These are phyloP conservation scores for Chironex yamaguchii DNA, from an alignment of 30 jellyfish, hydroid and myxozoan species.

Conservation along the genomic window DNA sequence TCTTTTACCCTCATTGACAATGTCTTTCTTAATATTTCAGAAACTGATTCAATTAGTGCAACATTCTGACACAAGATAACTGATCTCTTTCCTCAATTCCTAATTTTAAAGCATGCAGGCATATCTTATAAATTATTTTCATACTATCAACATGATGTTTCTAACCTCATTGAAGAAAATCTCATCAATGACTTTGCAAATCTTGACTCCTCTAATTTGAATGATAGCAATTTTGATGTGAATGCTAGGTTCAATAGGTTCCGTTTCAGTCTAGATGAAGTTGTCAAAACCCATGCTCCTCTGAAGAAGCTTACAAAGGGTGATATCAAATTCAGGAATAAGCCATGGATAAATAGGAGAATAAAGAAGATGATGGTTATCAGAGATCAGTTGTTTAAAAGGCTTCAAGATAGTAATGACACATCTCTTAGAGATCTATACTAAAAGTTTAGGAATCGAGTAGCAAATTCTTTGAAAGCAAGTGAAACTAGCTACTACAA, in stretches of 20 bases:
- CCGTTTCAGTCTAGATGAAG: slow-evolving; percentile 25
- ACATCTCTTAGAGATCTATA: slow-evolving; percentile 8
- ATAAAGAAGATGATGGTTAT: slow-evolving; percentile 47
- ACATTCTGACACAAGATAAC: slow-evolving; percentile 1
- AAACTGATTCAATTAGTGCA: slow-evolving; percentile 41
- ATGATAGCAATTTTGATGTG: slow-evolving; percentile 36
- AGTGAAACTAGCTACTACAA: slow-evolving; percentile 16
- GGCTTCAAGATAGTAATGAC: slow-evolving; percentile 1
- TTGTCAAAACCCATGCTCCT: slow-evolving; percentile 43
- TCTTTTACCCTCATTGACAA: background rate
- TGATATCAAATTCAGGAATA: slow-evolving; percentile 41
- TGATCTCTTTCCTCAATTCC: slow-evolving; percentile 34
- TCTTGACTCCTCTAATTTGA: background rate
- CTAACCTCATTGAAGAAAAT: background rate
- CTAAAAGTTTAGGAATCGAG: slow-evolving; percentile 29
- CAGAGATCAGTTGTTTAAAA: slow-evolving; percentile 25
- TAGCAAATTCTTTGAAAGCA: slow-evolving; percentile 18
- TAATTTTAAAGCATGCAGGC: slow-evolving; percentile 24
- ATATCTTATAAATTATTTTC: background rate
- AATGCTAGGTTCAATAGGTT: slow-evolving; percentile 33
- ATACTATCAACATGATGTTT: slow-evolving; percentile 16
- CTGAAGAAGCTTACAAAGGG: slow-evolving; percentile 29
- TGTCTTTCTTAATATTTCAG: slow-evolving; percentile 2
- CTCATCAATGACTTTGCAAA: background rate
- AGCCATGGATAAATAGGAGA: slow-evolving; percentile 31